These are phyloP conservation scores for Calephelis nemesis DNA, from an alignment of 1,140 invertebrate genomes.

Conservation along the genomic window DNA sequence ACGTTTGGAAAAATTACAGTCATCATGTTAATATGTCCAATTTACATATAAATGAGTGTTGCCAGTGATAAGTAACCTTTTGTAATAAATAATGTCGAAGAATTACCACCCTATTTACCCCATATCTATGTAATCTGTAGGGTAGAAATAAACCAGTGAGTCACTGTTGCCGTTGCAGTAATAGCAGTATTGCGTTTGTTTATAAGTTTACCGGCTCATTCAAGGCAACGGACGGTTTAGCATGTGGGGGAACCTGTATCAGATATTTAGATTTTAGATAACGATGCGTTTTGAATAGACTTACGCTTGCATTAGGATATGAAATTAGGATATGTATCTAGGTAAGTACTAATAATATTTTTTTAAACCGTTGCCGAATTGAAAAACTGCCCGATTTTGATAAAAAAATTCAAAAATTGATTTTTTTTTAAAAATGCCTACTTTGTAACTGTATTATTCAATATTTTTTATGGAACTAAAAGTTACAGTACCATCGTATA, in stretches of 20 bases:
- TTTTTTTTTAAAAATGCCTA: no score
- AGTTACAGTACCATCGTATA: no score
- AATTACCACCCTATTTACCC: conserved; percentile 48
- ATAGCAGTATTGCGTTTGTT: conserved; percentile 35
- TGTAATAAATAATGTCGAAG: conserved; percentile 46
- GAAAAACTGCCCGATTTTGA: no score
- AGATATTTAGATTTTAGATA: not conserved
- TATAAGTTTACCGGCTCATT: conserved; percentile 3
- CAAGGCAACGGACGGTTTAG: not conserved
- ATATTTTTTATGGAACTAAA: no score
- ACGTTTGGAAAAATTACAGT: conserved; percentile 18
- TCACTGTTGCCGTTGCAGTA: conserved; percentile 44
- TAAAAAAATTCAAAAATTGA: no score
- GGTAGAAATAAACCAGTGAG: conserved; percentile 52
- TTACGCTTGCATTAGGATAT: no score
- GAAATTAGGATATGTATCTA: no score
- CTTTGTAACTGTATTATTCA: no score
- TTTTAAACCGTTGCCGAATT: no score
- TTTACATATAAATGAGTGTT: conserved; percentile 35
- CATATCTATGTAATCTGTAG: conserved; percentile 44
- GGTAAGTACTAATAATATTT: no score
- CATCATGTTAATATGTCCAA: conserved; percentile 20
- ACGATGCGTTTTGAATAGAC: no score
- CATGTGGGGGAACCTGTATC: conserved; percentile 1
- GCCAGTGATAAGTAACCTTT: conserved; percentile 20